Conservation (phyloP, 2,797 vertebrate genomes). For the Neosilurus hyrtlii region DNA sequence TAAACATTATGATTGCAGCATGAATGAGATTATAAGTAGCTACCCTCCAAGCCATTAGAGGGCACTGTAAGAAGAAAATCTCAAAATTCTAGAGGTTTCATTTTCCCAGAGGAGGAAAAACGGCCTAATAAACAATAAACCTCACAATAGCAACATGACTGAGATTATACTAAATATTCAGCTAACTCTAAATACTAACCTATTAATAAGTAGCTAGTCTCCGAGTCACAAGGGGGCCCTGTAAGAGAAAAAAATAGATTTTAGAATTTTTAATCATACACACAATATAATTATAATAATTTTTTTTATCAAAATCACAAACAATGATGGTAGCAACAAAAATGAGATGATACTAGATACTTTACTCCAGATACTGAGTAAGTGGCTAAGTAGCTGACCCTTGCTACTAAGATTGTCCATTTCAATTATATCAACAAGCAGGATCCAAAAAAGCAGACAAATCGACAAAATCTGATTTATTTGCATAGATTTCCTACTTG, state of each 20-base stretch:
- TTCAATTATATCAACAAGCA: background rate
- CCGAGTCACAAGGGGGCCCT: no score
- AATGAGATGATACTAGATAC: no score
- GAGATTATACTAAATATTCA: background rate
- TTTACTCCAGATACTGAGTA: background rate
- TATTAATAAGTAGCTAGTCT: no score
- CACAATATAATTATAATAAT: no score
- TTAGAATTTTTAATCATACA: no score
- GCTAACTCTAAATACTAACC: no score
- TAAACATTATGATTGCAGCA: no score
- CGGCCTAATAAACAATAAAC: background rate
- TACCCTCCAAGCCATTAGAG: background rate
- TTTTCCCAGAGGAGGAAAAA: background rate
- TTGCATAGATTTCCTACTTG: background rate
- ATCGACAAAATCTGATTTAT: background rate
- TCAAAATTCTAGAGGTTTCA: background rate
- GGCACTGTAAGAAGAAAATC: background rate
- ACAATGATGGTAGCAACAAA: no score
- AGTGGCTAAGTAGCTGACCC: background rate
- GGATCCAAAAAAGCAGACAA: background rate
- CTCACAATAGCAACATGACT: background rate
- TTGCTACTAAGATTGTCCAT: background rate
- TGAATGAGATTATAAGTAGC: background rate
- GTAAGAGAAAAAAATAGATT: no score
- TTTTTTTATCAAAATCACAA: no score